Base-by-base conservation (phyloP, 2,888 invertebrate genomes). In the Cataglyphis rosenhaueri region DNA sequence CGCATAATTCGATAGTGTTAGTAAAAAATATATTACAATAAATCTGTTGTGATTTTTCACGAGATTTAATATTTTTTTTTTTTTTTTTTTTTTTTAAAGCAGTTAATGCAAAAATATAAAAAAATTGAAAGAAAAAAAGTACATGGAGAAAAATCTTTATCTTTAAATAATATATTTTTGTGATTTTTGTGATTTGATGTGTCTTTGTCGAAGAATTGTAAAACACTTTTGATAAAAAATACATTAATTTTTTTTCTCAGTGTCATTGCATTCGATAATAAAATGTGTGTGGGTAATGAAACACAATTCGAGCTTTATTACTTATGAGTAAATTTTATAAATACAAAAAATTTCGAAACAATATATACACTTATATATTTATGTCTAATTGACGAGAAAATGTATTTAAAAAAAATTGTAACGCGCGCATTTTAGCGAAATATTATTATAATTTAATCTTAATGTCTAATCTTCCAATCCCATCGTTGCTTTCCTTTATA, bases 391-490 rank as follows among this genome's bases (percentile, higher is more conserved):
- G 5, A 18, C 18, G 12, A 48, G 18, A 48, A 6, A 18, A 48
- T 48, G 1, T 1, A 1, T 18, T 48, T 48, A n/a, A 48, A 18
- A 48, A n/a, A 41, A 9, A 41, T 41, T 25, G 25, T 57, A 57
- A 41, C 9, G 12, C 15, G 32, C 6, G 48, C 6, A 6, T 48
- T 48, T 48, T 48, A 18, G 5, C 0, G 29, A 6, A 29, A 0
- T 25, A 1, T 84, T 73, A 91, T 29, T 73, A 91, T 29, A 90
- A 68, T 76, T 91, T 91, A 25, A n/a, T n/a, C n/a, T n/a, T n/a
- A n/a, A n/a, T 85, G 86, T 35, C 71, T 75, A 0, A 84, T 68
- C 29, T 83, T 70, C 88, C 88, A 88, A 9, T 86, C 29, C 52
- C 41, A 86, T n/a, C 87, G 25, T 76, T 70, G 76, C 41, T 55